Conservation (phyloP, 2,113 vertebrate species). For the Oreochromis aureus region DNA sequence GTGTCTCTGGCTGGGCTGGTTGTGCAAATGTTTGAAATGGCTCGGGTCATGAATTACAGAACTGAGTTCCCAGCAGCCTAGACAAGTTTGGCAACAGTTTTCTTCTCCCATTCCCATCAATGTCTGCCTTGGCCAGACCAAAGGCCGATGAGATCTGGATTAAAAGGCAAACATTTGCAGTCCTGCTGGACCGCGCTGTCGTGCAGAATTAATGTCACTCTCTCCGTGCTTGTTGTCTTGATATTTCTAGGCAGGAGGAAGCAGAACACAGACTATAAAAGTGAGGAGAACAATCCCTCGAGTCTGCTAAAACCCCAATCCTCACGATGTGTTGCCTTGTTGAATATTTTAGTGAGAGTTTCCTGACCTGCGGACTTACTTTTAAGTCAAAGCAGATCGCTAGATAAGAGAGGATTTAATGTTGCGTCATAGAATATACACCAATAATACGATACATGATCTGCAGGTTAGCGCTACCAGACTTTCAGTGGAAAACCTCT, state of each 20-base stretch:
- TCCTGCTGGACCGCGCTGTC: conserved; percentile 52
- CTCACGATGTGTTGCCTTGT: conserved; percentile 27
- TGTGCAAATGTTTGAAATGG: conserved; percentile 56
- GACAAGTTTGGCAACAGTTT: conserved; percentile 60
- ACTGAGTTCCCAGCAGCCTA: conserved; percentile 25
- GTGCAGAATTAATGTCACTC: conserved; percentile 66
- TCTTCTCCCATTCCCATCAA: conserved; percentile 57
- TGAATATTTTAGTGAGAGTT: conserved; percentile 61
- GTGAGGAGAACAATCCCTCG: conserved; percentile 22
- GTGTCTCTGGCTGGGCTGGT: not conserved
- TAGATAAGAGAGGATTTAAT: conserved; percentile 32
- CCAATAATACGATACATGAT: not conserved
- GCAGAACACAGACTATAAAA: conserved; percentile 45
- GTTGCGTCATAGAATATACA: conserved; percentile 13
- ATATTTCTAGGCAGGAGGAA: conserved; percentile 41
- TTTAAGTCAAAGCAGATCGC: conserved; percentile 36
- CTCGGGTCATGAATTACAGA: conserved; percentile 43
- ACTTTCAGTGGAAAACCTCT: not conserved
- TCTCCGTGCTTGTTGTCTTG: conserved; percentile 49
- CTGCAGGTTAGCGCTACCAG: not conserved
- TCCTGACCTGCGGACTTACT: conserved; percentile 44
- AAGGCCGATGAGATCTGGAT: conserved; percentile 49
- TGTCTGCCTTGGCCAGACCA: conserved; percentile 52
- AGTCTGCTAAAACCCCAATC: conserved; percentile 49
- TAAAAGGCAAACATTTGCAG: conserved; percentile 68